These are phyloP conservation scores for Apostichopus californicus DNA, from an alignment of 35 echinoderm and acorn worm species.

Conservation along the genomic window DNA sequence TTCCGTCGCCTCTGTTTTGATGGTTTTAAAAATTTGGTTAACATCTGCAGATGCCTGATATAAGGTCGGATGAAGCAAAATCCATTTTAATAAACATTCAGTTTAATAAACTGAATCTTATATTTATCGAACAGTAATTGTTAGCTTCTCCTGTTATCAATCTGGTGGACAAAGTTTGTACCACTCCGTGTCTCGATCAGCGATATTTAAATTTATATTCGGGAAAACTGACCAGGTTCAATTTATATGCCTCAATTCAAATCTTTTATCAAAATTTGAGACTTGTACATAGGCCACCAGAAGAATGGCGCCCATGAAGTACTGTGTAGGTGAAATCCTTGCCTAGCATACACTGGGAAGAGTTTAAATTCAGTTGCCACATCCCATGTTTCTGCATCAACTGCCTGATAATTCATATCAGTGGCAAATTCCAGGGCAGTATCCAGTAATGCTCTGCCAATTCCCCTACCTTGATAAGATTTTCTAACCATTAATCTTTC, in stretches of 20 bases:
- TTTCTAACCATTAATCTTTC: not conserved
- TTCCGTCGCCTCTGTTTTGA: too few relatives aligned
- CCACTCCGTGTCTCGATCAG: not conserved
- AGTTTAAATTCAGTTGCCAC: not conserved
- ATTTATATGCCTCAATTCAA: not conserved
- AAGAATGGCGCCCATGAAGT: not conserved
- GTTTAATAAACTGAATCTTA: too few relatives aligned
- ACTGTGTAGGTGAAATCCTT: not conserved
- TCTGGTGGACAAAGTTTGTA: not conserved
- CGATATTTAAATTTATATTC: not conserved
- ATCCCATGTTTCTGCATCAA: slow-evolving; percentile 6
- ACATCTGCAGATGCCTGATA: too few relatives aligned
- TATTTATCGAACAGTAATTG: too few relatives aligned
- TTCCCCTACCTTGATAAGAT: not conserved
- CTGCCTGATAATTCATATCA: not conserved
- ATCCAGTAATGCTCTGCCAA: not conserved
- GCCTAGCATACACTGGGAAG: not conserved
- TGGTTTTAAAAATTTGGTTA: too few relatives aligned
- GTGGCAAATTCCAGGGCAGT: not conserved
- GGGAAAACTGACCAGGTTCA: too few relatives aligned
- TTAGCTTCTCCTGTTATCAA: not conserved
- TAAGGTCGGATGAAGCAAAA: too few relatives aligned
- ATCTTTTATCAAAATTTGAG: not conserved
- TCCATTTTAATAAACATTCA: too few relatives aligned
- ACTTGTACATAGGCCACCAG: not conserved